Evolutionary conservation across 2,888 invertebrate genomes (phyloP).

Genomic region (Arrhopalites spinosus): DNA sequence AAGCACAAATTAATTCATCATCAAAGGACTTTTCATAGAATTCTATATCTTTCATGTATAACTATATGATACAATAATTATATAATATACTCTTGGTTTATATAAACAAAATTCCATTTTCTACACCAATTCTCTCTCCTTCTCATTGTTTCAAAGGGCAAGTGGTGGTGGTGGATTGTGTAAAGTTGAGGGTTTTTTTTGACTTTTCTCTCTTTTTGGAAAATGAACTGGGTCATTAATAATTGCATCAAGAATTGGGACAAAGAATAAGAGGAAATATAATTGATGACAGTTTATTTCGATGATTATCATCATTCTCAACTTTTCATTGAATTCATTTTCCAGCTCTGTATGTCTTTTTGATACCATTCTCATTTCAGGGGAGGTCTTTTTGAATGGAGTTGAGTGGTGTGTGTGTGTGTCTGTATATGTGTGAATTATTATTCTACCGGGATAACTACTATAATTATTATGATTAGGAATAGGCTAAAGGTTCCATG

Average conservation of each 20-base stretch:
- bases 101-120: too few species aligned
- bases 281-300: conserved; percentile 25
- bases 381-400: too few species aligned
- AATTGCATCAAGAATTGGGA: conserved; percentile 4
- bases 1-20: too few species aligned
- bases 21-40: too few species aligned
- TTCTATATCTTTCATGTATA: too few species aligned
- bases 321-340: conserved; percentile 16
- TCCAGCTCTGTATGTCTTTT: not conserved
- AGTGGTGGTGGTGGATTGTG: too few species aligned
- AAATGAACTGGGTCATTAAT: conserved; percentile 17
- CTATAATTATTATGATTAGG: conserved; percentile 20
- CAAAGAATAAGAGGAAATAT: conserved; percentile 16
- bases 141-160: too few species aligned
- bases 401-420: not conserved
- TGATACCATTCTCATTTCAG: not conserved
- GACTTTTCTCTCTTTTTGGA: too few species aligned
- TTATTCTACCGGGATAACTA: conserved; percentile 32
- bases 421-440: conserved; percentile 25
- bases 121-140: too few species aligned
- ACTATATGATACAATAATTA: too few species aligned
- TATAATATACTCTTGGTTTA: too few species aligned
- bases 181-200: too few species aligned
- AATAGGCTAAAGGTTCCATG: conserved; percentile 3
- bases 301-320: conserved; percentile 9